Evolutionary conservation across 2,888 invertebrate genomes (phyloP).

Genomic region (Chironomus riparius): DNA sequence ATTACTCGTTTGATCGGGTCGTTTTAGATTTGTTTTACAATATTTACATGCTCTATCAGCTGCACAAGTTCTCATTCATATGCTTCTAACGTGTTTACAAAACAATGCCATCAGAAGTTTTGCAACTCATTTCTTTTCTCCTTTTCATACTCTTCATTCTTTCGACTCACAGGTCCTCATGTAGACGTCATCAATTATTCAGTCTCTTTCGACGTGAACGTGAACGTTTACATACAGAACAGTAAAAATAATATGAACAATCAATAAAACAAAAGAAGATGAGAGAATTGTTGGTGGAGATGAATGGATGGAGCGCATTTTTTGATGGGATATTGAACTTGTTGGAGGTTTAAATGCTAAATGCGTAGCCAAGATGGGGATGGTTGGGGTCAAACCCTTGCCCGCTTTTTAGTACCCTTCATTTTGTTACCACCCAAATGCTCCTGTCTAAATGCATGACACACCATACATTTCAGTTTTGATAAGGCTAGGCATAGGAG

Average conservation of each 20-base stretch:
- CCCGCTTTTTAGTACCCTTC: no score
- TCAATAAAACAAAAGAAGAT: no score
- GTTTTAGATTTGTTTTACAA: slow-evolving; percentile 20
- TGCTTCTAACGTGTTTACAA: slow-evolving; percentile 2
- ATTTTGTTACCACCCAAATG: no score
- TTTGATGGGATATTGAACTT: not conserved
- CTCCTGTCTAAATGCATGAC: no score
- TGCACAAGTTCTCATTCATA: not conserved
- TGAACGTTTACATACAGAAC: no score
- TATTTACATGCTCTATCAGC: slow-evolving; percentile 16
- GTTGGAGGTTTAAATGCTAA: no score
- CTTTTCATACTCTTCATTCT: not conserved
- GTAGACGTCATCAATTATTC: not conserved
- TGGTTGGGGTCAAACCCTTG: no score
- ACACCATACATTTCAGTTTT: no score
- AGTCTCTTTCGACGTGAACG: not conserved
- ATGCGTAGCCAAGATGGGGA: no score
- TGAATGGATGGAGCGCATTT: not conserved
- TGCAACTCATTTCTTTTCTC: not conserved
- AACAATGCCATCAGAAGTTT: slow-evolving; percentile 1
- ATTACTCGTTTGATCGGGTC: slow-evolving; percentile 15
- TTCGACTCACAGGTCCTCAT: not conserved
- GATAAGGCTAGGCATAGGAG: no score
- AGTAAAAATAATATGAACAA: no score
- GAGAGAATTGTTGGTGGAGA: not conserved